A percentile compares a stretch with the other conserved stretches of the same genome.
These are phyloP conservation scores for Cephalopholis sonnerati DNA, from an alignment of 2,113 vertebrate species.

Conservation along the genomic window DNA sequence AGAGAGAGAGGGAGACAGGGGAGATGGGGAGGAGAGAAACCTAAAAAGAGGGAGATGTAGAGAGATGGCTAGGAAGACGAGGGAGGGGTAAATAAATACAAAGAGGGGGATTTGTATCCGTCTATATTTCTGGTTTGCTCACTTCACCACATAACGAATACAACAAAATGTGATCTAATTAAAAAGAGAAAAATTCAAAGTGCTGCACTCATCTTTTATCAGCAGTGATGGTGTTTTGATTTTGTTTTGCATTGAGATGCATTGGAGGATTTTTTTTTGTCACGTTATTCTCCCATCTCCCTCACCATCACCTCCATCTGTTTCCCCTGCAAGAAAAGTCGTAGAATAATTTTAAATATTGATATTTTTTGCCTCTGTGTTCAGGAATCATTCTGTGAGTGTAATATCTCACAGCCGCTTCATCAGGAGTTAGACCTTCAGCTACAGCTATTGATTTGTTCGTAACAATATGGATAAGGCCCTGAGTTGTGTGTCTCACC, in stretches of 20 bases:
- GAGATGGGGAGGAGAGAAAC: neutral
- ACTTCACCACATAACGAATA: neutral
- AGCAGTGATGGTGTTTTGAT: slow-evolving; percentile 17
- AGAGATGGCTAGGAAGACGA: slow-evolving; percentile 1
- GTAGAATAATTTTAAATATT: slow-evolving; percentile 27
- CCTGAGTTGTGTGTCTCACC: neutral
- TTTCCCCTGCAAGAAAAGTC: slow-evolving; percentile 28
- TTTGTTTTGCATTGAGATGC: slow-evolving; percentile 12
- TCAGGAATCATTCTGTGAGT: slow-evolving; percentile 6
- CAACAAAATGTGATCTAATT: neutral
- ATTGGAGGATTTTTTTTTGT: slow-evolving; percentile 27
- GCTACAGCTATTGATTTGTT: slow-evolving; percentile 16
- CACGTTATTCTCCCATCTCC: slow-evolving; percentile 27
- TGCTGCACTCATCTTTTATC: slow-evolving; percentile 29
- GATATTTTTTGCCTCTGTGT: neutral
- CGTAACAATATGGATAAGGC: slow-evolving; percentile 17
- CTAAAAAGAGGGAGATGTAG: slow-evolving; percentile 13
- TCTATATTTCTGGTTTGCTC: slow-evolving; percentile 19
- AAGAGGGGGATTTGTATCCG: slow-evolving; percentile 1
- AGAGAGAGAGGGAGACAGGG: slow-evolving; percentile 1
- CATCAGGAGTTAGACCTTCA: slow-evolving; percentile 19
- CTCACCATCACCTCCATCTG: slow-evolving; percentile 4
- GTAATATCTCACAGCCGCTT: slow-evolving; percentile 21
- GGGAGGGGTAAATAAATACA: slow-evolving; percentile 11
- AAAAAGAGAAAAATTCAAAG: neutral